phyloP scores from a whole-genome alignment of 2,888 invertebrate genomes.

The Lithodes maja region DNA sequence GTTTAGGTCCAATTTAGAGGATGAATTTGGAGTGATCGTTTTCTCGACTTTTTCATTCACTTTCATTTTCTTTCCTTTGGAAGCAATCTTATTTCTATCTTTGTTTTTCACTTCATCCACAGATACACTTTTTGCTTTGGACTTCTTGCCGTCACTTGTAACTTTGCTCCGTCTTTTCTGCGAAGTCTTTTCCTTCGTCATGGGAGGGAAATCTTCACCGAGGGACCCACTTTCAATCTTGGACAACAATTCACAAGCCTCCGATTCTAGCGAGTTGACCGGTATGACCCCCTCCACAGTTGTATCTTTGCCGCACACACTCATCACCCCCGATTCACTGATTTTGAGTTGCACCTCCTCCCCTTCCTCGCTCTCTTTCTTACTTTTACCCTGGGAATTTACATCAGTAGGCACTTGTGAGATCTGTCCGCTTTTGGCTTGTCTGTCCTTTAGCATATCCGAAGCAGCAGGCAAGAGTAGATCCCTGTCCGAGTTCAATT shows the following conservation, averaged over 20 bases:
- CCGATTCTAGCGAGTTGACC: slow-evolving; percentile 62
- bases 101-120: slow-evolving; percentile 7
- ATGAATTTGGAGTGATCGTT: background rate
- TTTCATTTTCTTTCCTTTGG: slow-evolving; percentile 21
- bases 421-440: background rate
- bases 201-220: slow-evolving; percentile 48
- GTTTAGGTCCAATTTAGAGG: background rate
- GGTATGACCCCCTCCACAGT: slow-evolving; percentile 57
- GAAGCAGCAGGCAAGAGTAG: slow-evolving; percentile 2
- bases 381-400: slow-evolving; percentile 19
- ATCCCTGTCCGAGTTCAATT: slow-evolving; percentile 12
- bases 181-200: background rate
- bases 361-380: slow-evolving; percentile 76
- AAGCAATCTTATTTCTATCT: background rate
- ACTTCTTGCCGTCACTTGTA: slow-evolving; percentile 26
- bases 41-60: background rate
- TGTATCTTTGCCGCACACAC: slow-evolving; percentile 62
- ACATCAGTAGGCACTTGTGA: slow-evolving; percentile 42
- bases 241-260: slow-evolving; percentile 65
- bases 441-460: background rate
- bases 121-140: slow-evolving; percentile 23
- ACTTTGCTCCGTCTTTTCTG: background rate
- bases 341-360: slow-evolving; percentile 82
- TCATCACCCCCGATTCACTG: slow-evolving; percentile 78
- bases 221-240: slow-evolving; percentile 65